These are phyloP conservation scores for Sorex araneus DNA, from an alignment of 2,113 vertebrate genomes.

Conservation along the genomic window DNA sequence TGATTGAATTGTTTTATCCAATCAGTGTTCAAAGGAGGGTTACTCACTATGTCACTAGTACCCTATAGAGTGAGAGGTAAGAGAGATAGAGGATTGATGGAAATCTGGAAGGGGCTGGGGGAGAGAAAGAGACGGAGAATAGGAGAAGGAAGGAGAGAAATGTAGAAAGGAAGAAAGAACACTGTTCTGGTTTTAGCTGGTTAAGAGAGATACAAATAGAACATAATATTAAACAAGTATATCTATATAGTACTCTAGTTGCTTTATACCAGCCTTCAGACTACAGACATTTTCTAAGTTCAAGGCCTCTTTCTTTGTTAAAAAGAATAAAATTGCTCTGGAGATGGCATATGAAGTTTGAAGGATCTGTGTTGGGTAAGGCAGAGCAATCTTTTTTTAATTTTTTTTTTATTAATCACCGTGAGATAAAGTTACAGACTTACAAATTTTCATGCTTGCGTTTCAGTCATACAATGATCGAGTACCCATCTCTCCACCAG, in stretches of 20 bases:
- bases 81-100: neutral
- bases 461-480: too few relatives aligned
- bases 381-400: neutral
- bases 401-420: too few relatives aligned
- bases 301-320: neutral
- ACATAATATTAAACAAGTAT: neutral
- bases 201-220: neutral
- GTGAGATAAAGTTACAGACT: too few relatives aligned
- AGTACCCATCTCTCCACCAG: too few relatives aligned
- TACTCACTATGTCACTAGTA: conserved; percentile 39
- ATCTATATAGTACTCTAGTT: neutral
- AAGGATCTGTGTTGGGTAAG: neutral
- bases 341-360: neutral
- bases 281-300: neutral
- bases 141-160: neutral
- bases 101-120: neutral
- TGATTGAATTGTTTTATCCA: conserved; percentile 84
- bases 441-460: too few relatives aligned
- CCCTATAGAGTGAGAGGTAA: conserved; percentile 72
- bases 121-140: neutral
- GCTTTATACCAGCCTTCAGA: neutral
- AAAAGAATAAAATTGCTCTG: conserved; percentile 3
- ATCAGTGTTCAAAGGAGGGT: conserved; percentile 63
- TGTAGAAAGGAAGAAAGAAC: neutral
- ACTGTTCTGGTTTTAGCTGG: conserved; percentile 60